A percentile compares a stretch with the other conserved stretches of the same genome.
phyloP scores from a whole-genome alignment of 2,888 invertebrate genomes.

The Heliconius aoede region DNA sequence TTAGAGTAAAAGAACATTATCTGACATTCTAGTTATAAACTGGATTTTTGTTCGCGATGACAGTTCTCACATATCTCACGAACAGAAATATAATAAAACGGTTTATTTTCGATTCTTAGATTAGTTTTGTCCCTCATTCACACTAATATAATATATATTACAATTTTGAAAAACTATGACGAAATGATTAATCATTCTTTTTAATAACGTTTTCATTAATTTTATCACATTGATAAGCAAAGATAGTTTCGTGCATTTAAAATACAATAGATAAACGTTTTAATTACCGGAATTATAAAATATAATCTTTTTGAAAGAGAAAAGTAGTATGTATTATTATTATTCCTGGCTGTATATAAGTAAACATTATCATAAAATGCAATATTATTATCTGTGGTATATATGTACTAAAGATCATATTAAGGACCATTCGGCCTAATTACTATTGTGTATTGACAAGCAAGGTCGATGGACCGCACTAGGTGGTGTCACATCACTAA shows the following conservation, averaged over 20 bases:
- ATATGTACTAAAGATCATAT: constrained; percentile 30
- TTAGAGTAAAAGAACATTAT: background rate
- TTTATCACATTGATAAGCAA: background rate
- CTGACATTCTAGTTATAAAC: background rate
- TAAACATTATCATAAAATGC: no score
- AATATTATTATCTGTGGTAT: constrained; percentile 34
- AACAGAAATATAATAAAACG: no score
- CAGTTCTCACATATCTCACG: background rate
- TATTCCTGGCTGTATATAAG: background rate
- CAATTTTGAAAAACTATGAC: background rate
- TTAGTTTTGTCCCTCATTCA: no score
- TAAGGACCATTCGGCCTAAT: constrained; percentile 46
- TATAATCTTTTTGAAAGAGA: background rate
- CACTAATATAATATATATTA: background rate
- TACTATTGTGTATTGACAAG: constrained; percentile 44
- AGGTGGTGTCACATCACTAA: constrained; percentile 13
- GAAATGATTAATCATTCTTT: background rate
- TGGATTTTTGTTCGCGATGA: background rate
- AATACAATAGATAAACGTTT: constrained; percentile 1
- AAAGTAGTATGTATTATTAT: background rate
- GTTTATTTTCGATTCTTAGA: background rate
- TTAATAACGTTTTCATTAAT: background rate
- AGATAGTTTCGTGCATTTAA: background rate
- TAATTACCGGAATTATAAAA: background rate
- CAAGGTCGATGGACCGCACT: constrained; percentile 42